Evolutionary conservation across 2,888 invertebrate species (phyloP), one percentile per base, ranked within the genome.

Genomic region (Dynastes hyllus): DNA sequence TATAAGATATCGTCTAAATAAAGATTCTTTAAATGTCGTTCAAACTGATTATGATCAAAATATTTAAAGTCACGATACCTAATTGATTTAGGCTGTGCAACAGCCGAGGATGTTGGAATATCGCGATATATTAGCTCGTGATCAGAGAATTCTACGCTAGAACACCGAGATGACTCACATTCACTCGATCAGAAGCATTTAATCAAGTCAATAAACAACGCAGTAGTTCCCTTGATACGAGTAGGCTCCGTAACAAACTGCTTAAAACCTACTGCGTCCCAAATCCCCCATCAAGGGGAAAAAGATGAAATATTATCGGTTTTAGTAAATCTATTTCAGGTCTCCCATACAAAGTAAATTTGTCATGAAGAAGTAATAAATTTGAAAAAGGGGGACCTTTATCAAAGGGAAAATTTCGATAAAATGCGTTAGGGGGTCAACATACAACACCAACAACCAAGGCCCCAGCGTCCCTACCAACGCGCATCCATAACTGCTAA

Each of bases 251-350:
- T n/a, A 9, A 71, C 5, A 50, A 50, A 1, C 8, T 50, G 50
- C 5, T 50, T 50, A 2, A 50, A 50, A 50, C 50, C 50, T 6
- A 50, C 50, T 13, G 5, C 13, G 5, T 50, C 50, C n/a, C n/a
- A n/a, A n/a, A n/a, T 2, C 50, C 5, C 4, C 50, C 9, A 50
- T 13, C 9, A 50, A 13, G 5, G 50, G 5, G 50, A 50, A 13
- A 50, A 1, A 50, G 8, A 61, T 3, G 27, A 13, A 16, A 16
- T 8, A 75, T n/a, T 4, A 32, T 75, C 40, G 58, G 32, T 16
- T 16, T 55, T 2, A 75, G n/a, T 40, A 75, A 37, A 58, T 75
- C 61, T 13, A 75, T 58, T 75, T 75, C 16, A 75, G 58, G n/a
- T 75, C 61, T n/a, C 75, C 75, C 8, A 37, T 58, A 37, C 75